Evolutionary conservation across 2,113 vertebrate genomes (phyloP).

Genomic region (Heterotilapia buettikoferi): DNA sequence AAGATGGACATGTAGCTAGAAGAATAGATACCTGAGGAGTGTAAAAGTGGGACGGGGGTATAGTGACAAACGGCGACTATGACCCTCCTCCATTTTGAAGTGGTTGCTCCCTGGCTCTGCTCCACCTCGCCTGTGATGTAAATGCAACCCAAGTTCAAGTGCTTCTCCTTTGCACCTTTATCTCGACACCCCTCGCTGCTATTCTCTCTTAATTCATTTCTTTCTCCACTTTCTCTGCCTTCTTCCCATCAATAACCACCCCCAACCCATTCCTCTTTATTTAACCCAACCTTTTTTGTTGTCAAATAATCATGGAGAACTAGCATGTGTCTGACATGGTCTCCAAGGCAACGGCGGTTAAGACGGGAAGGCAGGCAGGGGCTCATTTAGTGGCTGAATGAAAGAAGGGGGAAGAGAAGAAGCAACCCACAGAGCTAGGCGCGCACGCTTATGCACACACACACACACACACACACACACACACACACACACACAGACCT

Average conservation of each 20-base stretch:
- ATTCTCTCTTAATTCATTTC: constrained; percentile 28
- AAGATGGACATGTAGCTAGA: neutral
- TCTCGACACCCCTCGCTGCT: constrained; percentile 3
- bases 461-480: neutral
- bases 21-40: neutral
- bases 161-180: constrained; percentile 32
- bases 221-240: constrained; percentile 15
- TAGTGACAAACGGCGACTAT: neutral
- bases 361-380: constrained; percentile 71
- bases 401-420: constrained; percentile 54
- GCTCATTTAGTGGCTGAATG: constrained; percentile 74
- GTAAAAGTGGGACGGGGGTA: neutral
- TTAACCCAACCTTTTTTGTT: constrained; percentile 75
- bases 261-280: constrained; percentile 52
- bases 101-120: constrained; percentile 14
- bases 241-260: constrained; percentile 1
- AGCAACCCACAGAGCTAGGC: constrained; percentile 45
- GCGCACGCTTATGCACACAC: neutral
- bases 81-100: constrained; percentile 51
- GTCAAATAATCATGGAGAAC: constrained; percentile 79
- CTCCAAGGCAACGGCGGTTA: constrained; percentile 75
- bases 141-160: constrained; percentile 54
- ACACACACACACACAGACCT: neutral
- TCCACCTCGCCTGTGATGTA: constrained; percentile 19
- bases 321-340: constrained; percentile 78